Percentiles rank a stretch among this genome's conserved stretches.
Conservation (phyloP, 2,113 vertebrate species). For the Bothrops jararaca region DNA sequence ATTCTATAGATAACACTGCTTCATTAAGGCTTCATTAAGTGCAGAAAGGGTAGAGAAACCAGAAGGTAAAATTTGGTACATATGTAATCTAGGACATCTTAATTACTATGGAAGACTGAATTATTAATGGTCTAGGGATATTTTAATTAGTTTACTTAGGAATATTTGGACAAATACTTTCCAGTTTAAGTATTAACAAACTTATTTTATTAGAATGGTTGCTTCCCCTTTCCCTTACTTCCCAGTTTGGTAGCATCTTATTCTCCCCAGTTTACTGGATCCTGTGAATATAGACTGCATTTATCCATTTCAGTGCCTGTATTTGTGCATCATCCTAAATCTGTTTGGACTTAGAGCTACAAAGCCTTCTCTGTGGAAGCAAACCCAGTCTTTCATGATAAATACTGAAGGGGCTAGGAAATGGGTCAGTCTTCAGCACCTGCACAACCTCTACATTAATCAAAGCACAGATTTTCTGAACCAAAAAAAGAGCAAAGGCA, state of each 20-base stretch:
- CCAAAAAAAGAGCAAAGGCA: conserved; percentile 64
- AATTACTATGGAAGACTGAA: neutral
- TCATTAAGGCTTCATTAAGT: neutral
- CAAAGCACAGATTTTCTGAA: conserved; percentile 64
- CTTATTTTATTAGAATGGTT: conserved; percentile 21
- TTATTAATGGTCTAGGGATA: neutral
- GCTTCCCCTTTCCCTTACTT: conserved; percentile 23
- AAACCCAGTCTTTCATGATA: conserved; percentile 55
- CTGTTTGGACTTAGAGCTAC: conserved; percentile 34
- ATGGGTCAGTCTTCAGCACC: conserved; percentile 53
- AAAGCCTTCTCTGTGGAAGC: conserved; percentile 53
- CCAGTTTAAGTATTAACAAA: conserved; percentile 6
- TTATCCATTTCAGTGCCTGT: conserved; percentile 45
- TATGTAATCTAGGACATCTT: neutral
- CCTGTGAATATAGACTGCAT: conserved; percentile 30
- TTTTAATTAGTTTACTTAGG: conserved; percentile 42
- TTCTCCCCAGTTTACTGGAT: conserved; percentile 31
- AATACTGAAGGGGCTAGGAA: conserved; percentile 41
- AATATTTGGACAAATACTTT: conserved; percentile 30
- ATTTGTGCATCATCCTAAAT: conserved; percentile 19
- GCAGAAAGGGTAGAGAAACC: neutral
- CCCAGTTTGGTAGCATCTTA: conserved; percentile 41
- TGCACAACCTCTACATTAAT: conserved; percentile 69
- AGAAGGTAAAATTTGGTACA: neutral
- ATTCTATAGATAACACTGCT: neutral